A percentile compares a stretch with the other conserved stretches of the same genome.
Evolutionary conservation across 2,888 invertebrate species (phyloP).

Genomic region (Rhogogaster chlorosoma): DNA sequence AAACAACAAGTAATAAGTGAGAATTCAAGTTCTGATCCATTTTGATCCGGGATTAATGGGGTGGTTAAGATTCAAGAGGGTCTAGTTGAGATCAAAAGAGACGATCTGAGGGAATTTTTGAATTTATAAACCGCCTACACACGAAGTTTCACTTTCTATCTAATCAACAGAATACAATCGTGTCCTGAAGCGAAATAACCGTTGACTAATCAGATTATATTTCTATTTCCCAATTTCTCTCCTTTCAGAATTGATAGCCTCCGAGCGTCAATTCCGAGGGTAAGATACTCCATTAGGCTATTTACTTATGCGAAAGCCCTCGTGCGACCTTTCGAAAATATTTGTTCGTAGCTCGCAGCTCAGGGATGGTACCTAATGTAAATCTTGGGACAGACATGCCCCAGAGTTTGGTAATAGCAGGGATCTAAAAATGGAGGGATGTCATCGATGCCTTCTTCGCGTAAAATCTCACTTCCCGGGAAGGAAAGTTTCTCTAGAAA

Average conservation of each 20-base stretch:
- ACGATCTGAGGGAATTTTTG: neutral
- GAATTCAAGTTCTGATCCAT: conserved; percentile 3
- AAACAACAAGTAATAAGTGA: neutral
- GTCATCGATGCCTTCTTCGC: conserved; percentile 19
- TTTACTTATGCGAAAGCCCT: conserved; percentile 47
- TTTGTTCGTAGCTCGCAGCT: conserved; percentile 28
- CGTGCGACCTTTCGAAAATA: conserved; percentile 45
- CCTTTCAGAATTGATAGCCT: conserved; percentile 14
- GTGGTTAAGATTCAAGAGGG: neutral
- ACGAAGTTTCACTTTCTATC: neutral
- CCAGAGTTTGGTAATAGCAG: neutral
- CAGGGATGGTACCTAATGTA: conserved; percentile 21
- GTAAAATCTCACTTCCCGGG: neutral
- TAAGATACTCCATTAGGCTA: conserved; percentile 39
- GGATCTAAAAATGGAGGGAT: conserved; percentile 19
- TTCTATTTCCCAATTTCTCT: neutral
- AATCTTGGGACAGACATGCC: conserved; percentile 30
- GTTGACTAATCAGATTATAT: conserved; percentile 3
- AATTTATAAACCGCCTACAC: neutral
- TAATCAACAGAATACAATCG: neutral
- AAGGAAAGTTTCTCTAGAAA: neutral
- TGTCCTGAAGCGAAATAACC: neutral
- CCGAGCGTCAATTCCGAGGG: conserved; percentile 21
- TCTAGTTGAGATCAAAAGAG: neutral
- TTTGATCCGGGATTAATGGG: neutral